A percentile compares a stretch with the other conserved stretches of the same genome.
Evolutionary conservation across 1,140 invertebrate species (phyloP).

Genomic region (Rhagoletis zephyria): DNA sequence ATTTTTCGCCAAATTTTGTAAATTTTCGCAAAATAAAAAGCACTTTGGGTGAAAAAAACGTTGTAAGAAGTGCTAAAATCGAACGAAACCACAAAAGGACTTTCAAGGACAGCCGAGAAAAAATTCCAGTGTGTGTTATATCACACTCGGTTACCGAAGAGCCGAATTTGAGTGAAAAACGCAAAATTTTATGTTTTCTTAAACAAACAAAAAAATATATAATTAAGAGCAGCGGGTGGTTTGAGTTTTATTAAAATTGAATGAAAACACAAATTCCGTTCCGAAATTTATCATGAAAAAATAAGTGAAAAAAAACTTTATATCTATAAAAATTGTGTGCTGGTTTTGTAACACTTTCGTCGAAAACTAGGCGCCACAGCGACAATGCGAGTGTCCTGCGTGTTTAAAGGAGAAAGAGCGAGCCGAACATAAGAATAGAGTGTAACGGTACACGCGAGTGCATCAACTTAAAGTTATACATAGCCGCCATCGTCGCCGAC

Average conservation of each 20-base stretch:
- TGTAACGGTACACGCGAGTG: conserved; percentile 11
- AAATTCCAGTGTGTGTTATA: conserved; percentile 5
- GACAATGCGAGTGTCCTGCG: neutral
- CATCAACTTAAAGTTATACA: neutral
- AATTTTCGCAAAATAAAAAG: neutral
- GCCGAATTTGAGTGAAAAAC: too few relatives aligned
- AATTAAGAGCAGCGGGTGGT: too few relatives aligned
- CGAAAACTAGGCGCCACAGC: conserved; percentile 22
- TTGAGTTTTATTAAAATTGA: too few relatives aligned
- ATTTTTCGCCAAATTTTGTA: conserved; percentile 57
- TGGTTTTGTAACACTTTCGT: conserved; percentile 48
- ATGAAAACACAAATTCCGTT: neutral
- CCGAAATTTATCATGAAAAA: neutral
- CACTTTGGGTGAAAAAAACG: neutral
- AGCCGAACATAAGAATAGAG: neutral
- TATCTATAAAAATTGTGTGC: neutral
- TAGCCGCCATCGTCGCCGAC: neutral
- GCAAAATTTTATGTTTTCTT: too few relatives aligned
- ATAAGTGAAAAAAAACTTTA: neutral
- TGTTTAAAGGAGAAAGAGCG: neutral
- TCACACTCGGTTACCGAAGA: neutral
- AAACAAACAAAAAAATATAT: too few relatives aligned
- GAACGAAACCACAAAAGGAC: conserved; percentile 32
- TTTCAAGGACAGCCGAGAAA: conserved; percentile 36
- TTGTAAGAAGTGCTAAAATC: conserved; percentile 9